Evolutionary conservation across 2,113 vertebrate species (phyloP).

Genomic region (Neolamprologus ventralis): DNA sequence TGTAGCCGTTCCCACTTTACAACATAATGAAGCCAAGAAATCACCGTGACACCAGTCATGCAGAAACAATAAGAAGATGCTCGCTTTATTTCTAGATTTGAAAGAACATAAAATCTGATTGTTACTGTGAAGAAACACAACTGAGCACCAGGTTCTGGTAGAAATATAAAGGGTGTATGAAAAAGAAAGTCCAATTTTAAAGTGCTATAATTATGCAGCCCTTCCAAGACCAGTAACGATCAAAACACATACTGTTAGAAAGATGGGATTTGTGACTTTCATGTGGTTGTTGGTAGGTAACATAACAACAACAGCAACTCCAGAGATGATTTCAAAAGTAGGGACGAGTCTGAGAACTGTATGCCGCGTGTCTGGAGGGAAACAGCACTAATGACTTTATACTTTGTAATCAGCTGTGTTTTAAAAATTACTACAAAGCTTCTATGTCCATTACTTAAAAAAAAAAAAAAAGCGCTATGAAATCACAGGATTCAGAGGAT

Average conservation of each 20-base stretch:
- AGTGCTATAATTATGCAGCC: background rate
- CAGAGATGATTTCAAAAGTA: background rate
- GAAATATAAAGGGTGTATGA: background rate
- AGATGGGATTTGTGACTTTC: background rate
- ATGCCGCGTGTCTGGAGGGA: background rate
- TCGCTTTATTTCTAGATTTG: background rate
- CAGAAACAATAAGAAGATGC: background rate
- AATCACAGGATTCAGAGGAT: background rate
- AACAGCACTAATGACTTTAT: background rate
- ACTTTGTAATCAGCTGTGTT: background rate
- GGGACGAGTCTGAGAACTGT: background rate
- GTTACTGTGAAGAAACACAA: background rate
- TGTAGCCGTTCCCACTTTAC: background rate
- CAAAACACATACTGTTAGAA: background rate
- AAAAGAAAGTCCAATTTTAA: background rate
- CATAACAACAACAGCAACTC: background rate
- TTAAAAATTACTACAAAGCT: background rate
- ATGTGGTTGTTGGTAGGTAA: background rate
- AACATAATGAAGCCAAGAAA: background rate
- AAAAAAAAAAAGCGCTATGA: background rate
- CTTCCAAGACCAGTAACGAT: background rate
- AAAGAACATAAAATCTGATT: background rate
- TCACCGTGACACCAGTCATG: background rate
- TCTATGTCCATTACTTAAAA: background rate
- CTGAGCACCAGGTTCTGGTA: background rate